Evolutionary conservation across 2,888 invertebrate genomes (phyloP).

Genomic region (Dicyrtoma fusca): DNA sequence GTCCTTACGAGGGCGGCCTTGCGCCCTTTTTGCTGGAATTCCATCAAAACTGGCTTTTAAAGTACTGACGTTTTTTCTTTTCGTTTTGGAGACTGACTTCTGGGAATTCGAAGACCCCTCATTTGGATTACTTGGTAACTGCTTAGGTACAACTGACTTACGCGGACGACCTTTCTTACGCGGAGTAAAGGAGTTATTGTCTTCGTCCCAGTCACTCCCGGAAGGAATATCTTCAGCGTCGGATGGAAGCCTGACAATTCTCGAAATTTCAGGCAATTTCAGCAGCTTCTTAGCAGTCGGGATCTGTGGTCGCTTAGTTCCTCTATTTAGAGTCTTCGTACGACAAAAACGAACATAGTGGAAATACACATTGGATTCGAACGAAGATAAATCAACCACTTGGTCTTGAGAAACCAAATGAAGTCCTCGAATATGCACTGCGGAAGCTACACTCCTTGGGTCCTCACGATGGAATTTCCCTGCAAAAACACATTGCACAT

Average conservation of each 20-base stretch:
- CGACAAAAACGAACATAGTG: constrained; percentile 48
- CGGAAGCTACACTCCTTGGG: constrained; percentile 55
- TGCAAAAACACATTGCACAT: too few relatives aligned
- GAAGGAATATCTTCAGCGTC: not conserved
- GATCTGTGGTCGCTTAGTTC: constrained; percentile 40
- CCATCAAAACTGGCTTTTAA: too few relatives aligned
- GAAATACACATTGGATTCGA: constrained; percentile 48
- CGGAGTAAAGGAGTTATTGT: not conserved
- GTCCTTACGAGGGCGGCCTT: too few relatives aligned
- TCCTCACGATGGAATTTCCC: constrained; percentile 51
- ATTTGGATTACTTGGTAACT: too few relatives aligned
- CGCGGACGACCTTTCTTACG: not conserved
- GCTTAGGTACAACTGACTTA: not conserved
- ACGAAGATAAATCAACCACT: constrained; percentile 34
- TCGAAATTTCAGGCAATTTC: constrained; percentile 33
- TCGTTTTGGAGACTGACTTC: too few relatives aligned
- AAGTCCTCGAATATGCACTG: constrained; percentile 49
- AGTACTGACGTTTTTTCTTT: too few relatives aligned
- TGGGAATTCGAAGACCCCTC: too few relatives aligned
- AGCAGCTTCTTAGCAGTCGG: constrained; percentile 38
- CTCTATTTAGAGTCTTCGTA: constrained; percentile 45
- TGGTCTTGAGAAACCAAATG: constrained; percentile 37
- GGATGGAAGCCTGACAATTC: constrained; percentile 24
- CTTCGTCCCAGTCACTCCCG: constrained; percentile 11
- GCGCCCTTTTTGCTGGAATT: too few relatives aligned